Conservation (phyloP, 2,113 vertebrate genomes). For the Melozone crissalis region DNA sequence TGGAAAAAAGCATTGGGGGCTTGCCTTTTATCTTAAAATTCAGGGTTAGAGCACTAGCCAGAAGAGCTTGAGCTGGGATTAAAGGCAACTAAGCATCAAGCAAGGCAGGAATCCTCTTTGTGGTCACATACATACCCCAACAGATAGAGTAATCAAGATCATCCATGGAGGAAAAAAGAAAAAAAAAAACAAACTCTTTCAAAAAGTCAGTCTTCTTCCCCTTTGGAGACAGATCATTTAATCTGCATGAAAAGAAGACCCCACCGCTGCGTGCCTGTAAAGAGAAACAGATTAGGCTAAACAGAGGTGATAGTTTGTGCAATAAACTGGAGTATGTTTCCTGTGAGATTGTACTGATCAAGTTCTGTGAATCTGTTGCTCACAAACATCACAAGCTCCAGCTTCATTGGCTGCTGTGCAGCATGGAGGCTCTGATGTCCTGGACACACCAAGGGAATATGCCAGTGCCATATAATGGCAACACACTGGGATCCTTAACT, state of each 20-base stretch:
- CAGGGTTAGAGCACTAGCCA: not conserved
- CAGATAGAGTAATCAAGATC: not conserved
- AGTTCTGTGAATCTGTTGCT: not conserved
- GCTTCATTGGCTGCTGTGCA: not conserved
- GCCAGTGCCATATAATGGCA: not conserved
- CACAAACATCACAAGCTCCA: not conserved
- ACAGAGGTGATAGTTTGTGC: not conserved
- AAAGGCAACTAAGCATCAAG: not conserved
- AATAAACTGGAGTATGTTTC: not conserved
- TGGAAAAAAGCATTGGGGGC: not conserved
- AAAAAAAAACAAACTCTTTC: not conserved
- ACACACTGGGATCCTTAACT: not conserved
- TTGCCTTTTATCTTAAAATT: not conserved
- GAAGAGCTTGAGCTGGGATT: not conserved
- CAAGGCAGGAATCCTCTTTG: not conserved
- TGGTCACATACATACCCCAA: not conserved
- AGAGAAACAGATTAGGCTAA: not conserved
- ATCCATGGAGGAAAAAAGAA: not conserved
- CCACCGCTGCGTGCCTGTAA: not conserved
- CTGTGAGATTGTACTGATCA: not conserved
- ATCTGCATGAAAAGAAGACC: not conserved
- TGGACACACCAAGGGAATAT: fast-evolving
- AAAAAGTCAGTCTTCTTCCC: not conserved
- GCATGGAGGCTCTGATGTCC: not conserved
- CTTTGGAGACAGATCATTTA: not conserved